A percentile compares a stretch with the other conserved stretches of the same genome.
Evolutionary conservation across 2,888 invertebrate genomes (phyloP).

Genomic region (Harmothoe impar): DNA sequence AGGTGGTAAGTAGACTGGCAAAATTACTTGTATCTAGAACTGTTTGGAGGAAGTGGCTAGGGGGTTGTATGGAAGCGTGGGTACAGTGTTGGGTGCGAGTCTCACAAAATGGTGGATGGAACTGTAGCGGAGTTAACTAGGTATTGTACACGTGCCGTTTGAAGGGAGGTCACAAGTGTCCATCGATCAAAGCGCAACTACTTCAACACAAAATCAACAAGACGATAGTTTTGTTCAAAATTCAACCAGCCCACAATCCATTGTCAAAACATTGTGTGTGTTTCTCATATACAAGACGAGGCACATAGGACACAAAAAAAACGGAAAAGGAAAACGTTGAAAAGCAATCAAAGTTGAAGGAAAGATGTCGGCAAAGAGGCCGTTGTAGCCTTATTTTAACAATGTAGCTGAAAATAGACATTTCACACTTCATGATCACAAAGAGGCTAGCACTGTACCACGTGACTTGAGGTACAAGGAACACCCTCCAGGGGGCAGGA

Average conservation of each 20-base stretch:
- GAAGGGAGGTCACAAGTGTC: conserved; percentile 48
- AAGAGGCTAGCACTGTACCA: too few species aligned
- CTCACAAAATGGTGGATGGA: conserved; percentile 36
- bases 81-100: conserved; percentile 48
- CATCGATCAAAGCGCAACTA: conserved; percentile 24
- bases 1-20: conserved; percentile 30
- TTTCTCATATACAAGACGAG: conserved; percentile 37
- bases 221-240: conserved; percentile 44
- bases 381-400: too few species aligned
- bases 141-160: conserved; percentile 15
- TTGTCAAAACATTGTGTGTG: conserved; percentile 28
- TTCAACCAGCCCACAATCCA: conserved; percentile 48
- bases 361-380: neutral
- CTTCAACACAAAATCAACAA: conserved; percentile 58
- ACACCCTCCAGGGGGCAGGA: too few species aligned
- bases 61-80: conserved; percentile 48
- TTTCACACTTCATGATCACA: too few species aligned
- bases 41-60: conserved; percentile 38
- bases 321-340: neutral
- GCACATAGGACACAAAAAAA: conserved; percentile 27
- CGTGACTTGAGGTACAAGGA: too few species aligned
- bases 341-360: conserved; percentile 18
- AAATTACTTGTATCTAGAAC: conserved; percentile 31
- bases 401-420: too few species aligned
- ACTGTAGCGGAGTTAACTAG: neutral